Conservation (phyloP, 2,888 invertebrate genomes). For the Chrysolina haemoptera region DNA sequence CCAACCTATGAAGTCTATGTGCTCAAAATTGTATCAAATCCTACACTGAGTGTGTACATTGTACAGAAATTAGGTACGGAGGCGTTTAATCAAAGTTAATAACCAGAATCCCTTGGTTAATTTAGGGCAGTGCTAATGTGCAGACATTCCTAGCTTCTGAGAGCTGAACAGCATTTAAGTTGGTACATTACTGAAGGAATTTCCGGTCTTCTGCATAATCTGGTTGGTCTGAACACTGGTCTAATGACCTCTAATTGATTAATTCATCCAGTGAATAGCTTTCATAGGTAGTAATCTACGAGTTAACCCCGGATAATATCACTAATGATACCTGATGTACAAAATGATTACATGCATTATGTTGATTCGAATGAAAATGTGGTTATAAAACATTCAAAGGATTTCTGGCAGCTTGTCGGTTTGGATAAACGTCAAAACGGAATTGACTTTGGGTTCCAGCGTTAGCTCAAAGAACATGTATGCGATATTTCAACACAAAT, state of each 20-base stretch:
- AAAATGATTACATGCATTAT: not conserved
- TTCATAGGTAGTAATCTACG: not conserved
- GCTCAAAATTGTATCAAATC: not conserved
- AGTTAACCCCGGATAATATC: not conserved
- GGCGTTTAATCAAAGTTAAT: slow-evolving; percentile 50
- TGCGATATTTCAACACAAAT: too few relatives aligned
- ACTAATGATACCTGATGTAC: not conserved
- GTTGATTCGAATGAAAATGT: too few relatives aligned
- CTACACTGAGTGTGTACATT: not conserved
- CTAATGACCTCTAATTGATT: slow-evolving; percentile 40
- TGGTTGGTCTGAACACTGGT: slow-evolving; percentile 63
- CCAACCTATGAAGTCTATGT: too few relatives aligned
- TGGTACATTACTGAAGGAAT: slow-evolving; percentile 62
- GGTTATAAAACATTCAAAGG: too few relatives aligned
- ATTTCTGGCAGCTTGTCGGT: too few relatives aligned
- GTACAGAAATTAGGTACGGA: slow-evolving; percentile 34
- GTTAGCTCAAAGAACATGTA: too few relatives aligned
- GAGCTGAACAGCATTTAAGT: slow-evolving; percentile 56
- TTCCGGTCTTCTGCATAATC: slow-evolving; percentile 63
- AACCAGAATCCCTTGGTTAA: slow-evolving; percentile 52
- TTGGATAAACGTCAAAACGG: too few relatives aligned
- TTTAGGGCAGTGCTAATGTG: slow-evolving; percentile 57
- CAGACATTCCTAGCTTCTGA: slow-evolving; percentile 56
- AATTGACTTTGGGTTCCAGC: too few relatives aligned
- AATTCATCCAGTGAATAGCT: slow-evolving; percentile 28